A percentile compares a stretch with the other conserved stretches of the same genome.
phyloP scores from a whole-genome alignment of 2,797 vertebrate species.

The Pantherophis alleghaniensis region DNA sequence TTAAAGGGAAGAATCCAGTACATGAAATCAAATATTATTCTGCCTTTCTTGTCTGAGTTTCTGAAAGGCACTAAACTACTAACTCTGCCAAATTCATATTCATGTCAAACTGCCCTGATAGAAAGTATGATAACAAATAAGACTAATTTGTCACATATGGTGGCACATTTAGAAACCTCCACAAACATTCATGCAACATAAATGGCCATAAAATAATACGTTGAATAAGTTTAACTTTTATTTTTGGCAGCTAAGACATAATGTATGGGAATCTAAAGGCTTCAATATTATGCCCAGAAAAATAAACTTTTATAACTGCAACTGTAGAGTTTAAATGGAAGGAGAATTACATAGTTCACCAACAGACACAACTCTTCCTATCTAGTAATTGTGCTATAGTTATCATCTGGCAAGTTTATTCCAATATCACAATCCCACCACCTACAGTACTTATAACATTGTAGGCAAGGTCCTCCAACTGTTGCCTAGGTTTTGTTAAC shows the following conservation, averaged over 20 bases:
- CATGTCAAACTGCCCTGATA: not conserved
- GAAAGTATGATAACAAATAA: not conserved
- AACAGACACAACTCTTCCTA: not conserved
- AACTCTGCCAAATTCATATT: not conserved
- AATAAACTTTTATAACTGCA: not conserved
- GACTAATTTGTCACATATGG: not conserved
- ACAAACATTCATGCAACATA: not conserved
- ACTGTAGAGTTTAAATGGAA: not conserved
- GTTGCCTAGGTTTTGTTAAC: not conserved
- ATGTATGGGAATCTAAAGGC: not conserved
- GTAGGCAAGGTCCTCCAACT: not conserved
- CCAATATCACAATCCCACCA: not conserved
- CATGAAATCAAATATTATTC: not conserved
- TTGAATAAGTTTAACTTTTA: not conserved
- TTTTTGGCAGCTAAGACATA: not conserved
- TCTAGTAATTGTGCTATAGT: not conserved
- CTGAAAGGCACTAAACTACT: not conserved
- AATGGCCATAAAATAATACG: not conserved
- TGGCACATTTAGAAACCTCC: not conserved
- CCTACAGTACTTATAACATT: not conserved
- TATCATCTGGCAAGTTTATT: not conserved
- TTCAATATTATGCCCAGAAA: not conserved
- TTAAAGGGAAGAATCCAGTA: not conserved
- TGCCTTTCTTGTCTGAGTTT: not conserved
- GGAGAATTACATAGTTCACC: not conserved